Conservation (phyloP, 2,797 vertebrate species). For the Sciurus vulgaris region DNA sequence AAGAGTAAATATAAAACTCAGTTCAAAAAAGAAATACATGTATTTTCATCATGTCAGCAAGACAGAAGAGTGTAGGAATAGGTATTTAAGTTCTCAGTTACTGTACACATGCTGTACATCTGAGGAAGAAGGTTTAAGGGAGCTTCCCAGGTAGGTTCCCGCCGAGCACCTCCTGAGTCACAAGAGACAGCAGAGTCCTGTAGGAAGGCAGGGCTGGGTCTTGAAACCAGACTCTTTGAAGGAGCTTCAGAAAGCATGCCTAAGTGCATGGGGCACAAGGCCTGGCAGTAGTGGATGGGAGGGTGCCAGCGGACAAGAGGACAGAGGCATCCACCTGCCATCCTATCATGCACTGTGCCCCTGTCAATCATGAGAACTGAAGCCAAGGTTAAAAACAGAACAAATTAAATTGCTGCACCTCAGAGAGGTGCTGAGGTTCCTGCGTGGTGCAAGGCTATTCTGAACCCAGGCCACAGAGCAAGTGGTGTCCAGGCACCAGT, state of each 20-base stretch:
- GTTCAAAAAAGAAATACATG: not conserved
- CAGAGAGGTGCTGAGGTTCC: not conserved
- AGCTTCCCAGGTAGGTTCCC: not conserved
- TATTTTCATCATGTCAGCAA: not conserved
- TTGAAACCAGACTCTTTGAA: not conserved
- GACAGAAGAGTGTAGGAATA: not conserved
- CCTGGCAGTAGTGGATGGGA: too few species aligned
- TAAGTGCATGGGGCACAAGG: too few species aligned
- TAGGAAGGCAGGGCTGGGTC: too few species aligned
- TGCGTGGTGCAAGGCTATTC: not conserved
- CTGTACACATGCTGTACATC: not conserved
- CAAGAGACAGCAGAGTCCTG: not conserved
- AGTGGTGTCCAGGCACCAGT: not conserved
- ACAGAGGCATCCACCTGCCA: not conserved
- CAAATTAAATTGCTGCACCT: not conserved
- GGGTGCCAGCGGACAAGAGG: not conserved
- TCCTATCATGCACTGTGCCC: not conserved
- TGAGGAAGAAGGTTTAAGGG: not conserved
- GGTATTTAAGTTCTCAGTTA: not conserved
- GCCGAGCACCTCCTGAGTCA: not conserved
- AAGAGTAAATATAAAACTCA: not conserved
- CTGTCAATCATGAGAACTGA: not conserved
- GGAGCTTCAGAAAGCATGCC: not conserved
- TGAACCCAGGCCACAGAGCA: not conserved
- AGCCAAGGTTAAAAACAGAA: not conserved